phyloP scores from a whole-genome alignment of 2,888 invertebrate genomes.

The Agrochola macilenta region DNA sequence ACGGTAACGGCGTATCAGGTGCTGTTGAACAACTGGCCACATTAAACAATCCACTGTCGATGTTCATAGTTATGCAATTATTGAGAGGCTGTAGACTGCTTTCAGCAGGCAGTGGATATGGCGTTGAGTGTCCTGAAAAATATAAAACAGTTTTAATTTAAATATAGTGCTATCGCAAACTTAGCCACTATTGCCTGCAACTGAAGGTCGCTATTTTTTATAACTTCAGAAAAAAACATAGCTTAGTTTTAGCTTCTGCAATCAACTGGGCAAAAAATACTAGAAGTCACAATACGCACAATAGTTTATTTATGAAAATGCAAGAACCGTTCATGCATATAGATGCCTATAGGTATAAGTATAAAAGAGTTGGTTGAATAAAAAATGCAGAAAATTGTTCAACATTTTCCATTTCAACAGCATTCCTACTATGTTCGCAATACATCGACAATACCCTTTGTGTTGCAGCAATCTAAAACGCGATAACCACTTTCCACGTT shows the following conservation, averaged over 20 bases:
- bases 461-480: neutral
- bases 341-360: neutral
- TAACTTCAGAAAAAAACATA: neutral
- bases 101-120: conserved; percentile 48
- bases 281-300: neutral
- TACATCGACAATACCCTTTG: neutral
- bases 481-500: neutral
- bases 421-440: neutral
- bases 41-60: conserved; percentile 51
- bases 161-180: neutral
- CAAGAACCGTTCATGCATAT: neutral
- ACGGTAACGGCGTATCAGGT: conserved; percentile 37
- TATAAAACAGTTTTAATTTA: neutral
- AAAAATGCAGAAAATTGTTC: neutral
- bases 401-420: neutral
- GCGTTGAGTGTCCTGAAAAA: conserved; percentile 57
- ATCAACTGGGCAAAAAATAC: neutral
- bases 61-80: conserved; percentile 64
- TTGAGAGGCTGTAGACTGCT: neutral
- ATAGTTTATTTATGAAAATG: neutral
- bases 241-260: neutral
- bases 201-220: neutral
- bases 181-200: neutral
- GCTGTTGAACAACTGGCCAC: conserved; percentile 31
- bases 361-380: neutral